These are phyloP conservation scores for Epinotia ramella DNA, from an alignment of 2,888 invertebrate species.

Conservation along the genomic window DNA sequence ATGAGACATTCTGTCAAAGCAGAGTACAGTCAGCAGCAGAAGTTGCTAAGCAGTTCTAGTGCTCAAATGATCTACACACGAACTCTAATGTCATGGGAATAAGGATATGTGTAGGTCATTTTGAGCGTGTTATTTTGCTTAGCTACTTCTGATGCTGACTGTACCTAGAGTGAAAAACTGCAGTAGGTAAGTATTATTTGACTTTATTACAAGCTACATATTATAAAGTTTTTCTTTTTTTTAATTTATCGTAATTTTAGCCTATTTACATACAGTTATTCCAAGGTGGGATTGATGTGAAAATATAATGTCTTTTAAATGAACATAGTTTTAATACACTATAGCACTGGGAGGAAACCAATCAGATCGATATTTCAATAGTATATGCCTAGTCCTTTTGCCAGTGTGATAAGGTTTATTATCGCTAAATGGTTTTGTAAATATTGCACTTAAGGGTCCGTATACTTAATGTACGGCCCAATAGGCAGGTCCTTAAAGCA, in stretches of 20 bases:
- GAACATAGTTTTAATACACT: conserved; percentile 13
- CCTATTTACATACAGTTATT: conserved; percentile 42
- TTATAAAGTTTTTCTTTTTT: conserved; percentile 41
- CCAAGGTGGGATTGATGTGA: conserved; percentile 43
- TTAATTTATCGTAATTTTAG: conserved; percentile 31
- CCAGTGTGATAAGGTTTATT: background rate
- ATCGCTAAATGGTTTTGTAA: background rate
- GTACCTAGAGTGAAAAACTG: too few relatives aligned
- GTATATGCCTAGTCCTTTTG: background rate
- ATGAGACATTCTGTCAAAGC: too few relatives aligned
- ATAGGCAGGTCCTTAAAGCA: too few relatives aligned
- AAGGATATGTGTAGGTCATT: too few relatives aligned
- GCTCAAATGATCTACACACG: too few relatives aligned
- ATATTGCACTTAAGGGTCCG: background rate
- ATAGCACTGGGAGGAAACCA: background rate
- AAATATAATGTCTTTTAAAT: conserved; percentile 36
- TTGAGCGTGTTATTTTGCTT: too few relatives aligned
- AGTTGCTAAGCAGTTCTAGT: too few relatives aligned
- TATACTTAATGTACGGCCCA: too few relatives aligned
- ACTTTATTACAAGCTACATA: conserved; percentile 38
- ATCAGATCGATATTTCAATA: background rate
- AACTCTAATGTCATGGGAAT: too few relatives aligned
- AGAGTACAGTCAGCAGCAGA: too few relatives aligned
- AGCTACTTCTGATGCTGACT: too few relatives aligned
- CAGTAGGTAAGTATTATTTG: conserved; percentile 25